Conservation (phyloP, 2,888 invertebrate genomes). For the Drosophila robusta region DNA sequence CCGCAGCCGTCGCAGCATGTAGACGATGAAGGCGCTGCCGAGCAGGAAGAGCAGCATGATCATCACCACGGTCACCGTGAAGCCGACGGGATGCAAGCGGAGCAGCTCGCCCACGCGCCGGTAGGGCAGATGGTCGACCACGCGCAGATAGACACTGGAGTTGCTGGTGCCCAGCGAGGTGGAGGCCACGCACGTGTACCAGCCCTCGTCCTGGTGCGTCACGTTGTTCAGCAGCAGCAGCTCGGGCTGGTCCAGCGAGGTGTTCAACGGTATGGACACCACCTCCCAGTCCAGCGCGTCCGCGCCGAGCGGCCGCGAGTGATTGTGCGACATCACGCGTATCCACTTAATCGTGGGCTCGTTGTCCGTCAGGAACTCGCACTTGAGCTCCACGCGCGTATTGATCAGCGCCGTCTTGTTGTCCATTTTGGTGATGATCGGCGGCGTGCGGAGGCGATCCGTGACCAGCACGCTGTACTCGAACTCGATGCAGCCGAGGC, state of each 20-base stretch:
- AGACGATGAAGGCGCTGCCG: conserved; percentile 86
- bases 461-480: conserved; percentile 89
- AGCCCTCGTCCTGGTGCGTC: conserved; percentile 95
- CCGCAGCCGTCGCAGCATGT: conserved; percentile 89
- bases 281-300: conserved; percentile 9
- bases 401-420: conserved; percentile 92
- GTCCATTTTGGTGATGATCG: conserved; percentile 93
- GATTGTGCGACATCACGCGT: conserved; percentile 77
- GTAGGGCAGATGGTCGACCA: conserved; percentile 86
- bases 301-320: conserved; percentile 22
- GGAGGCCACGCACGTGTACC: conserved; percentile 98
- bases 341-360: conserved; percentile 94
- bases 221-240: conserved; percentile 93
- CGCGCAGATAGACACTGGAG: conserved; percentile 93
- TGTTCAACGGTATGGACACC: conserved; percentile 50
- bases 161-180: conserved; percentile 93
- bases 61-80: conserved; percentile 87
- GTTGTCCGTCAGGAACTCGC: conserved; percentile 93
- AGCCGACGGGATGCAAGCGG: conserved; percentile 86
- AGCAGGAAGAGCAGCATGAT: conserved; percentile 86
- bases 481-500: conserved; percentile 91
- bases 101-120: conserved; percentile 62
- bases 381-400: conserved; percentile 90
- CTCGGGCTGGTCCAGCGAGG: conserved; percentile 85
- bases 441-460: conserved; percentile 93